Conservation (phyloP, 2,888 invertebrate species). For the Cinara cedri region DNA sequence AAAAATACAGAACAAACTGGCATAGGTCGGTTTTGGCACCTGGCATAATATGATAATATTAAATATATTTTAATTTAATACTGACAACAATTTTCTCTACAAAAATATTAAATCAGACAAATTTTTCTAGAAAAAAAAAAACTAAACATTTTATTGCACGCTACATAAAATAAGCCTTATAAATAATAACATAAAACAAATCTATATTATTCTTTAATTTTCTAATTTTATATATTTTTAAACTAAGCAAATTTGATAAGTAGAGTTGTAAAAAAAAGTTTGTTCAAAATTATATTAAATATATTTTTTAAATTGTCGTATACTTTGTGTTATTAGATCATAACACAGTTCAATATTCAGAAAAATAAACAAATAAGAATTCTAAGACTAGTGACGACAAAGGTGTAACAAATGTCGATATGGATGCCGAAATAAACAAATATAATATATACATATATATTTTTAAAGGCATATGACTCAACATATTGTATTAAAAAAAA, state of each 20-base stretch:
- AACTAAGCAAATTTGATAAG: constrained; percentile 49
- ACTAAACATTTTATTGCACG: constrained; percentile 54
- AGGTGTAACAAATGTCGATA: constrained; percentile 29
- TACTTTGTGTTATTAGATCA: constrained; percentile 47
- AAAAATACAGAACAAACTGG: constrained; percentile 51
- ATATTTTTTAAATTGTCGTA: constrained; percentile 40
- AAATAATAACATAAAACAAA: constrained; percentile 43
- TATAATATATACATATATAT: constrained; percentile 4
- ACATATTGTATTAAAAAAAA: neutral
- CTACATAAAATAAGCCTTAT: constrained; percentile 47
- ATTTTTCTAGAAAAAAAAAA: constrained; percentile 36
- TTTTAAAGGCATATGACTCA: constrained; percentile 50
- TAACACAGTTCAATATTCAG: constrained; percentile 11
- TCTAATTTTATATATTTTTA: constrained; percentile 27
- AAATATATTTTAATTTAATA: constrained; percentile 45
- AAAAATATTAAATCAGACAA: constrained; percentile 24
- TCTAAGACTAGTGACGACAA: constrained; percentile 50
- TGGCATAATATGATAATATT: constrained; percentile 40
- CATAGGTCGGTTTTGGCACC: constrained; percentile 55
- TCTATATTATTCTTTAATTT: constrained; percentile 29
- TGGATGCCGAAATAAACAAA: constrained; percentile 38
- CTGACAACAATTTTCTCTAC: constrained; percentile 50
- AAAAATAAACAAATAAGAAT: constrained; percentile 51
- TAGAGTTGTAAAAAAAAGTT: constrained; percentile 53
- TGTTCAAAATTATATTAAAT: constrained; percentile 40